Evolutionary conservation across 2,797 vertebrate species (phyloP), one percentile per base, ranked within the genome.

Genomic region (Anabacerthia variegaticeps): DNA sequence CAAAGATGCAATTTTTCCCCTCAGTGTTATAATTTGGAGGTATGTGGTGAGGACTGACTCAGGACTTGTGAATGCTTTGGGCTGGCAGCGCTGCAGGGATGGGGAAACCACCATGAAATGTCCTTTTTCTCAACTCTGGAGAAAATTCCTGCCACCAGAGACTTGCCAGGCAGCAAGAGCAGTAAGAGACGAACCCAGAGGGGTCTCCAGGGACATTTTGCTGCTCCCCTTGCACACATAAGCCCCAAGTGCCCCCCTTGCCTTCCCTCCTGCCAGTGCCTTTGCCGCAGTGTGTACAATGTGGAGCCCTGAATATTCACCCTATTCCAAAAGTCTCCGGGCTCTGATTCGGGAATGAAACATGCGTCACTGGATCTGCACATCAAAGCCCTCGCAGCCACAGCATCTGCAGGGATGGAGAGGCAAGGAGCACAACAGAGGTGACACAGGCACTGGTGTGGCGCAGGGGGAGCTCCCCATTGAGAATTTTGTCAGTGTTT

Each of bases 351-450:
- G 80, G 80, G 83, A 94, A 61, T 13, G 63, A 56, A 85, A 69
- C 30, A 0, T 51, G 69, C 41, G 20, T 93, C 95, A 93, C 90
- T 30, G 21, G 5, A 82, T 90, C 93, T 87, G 89, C 94, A 95
- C 96, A 93, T 93, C 92, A 96, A 95, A 96, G 95, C 20, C 85
- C 68, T 68, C 0, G 1, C 62, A 94, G 92, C 74, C 91, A 75
- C 72, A 44, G 92, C 92, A 85, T 30, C 93, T n/a, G 22, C 43
- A 18, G 88, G 92, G 92, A 78, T 14, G 13, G 74, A n/a, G 52
- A 88, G 79, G 84, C 82, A 92, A 87, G 72, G n/a, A 85, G 58
- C 68, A 43, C 65, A 48, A 7, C 41, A 80, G 91, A 94, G 94
- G 86, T 85, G 89, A 80, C 6, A 12, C 17, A 7, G 69, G 85